Percentiles rank a stretch among this genome's conserved stretches.
phyloP scores from a whole-genome alignment of 2,113 vertebrate genomes.

The Xenopus laevis region DNA sequence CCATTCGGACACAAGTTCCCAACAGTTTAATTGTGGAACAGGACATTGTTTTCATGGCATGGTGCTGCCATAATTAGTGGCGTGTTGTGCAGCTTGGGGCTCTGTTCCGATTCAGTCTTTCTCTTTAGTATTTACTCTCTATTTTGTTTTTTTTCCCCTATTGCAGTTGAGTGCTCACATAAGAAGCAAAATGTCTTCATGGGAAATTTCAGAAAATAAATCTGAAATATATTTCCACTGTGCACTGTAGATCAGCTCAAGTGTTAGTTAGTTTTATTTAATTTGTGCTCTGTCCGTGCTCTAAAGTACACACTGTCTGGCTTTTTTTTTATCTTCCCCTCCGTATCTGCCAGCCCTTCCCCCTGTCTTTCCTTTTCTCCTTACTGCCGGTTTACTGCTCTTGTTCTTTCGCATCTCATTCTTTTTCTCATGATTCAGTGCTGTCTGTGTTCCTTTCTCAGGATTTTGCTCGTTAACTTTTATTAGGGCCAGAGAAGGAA shows the following conservation, averaged over 20 bases:
- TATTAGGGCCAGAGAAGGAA: too few relatives aligned
- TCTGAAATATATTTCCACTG: constrained; percentile 41
- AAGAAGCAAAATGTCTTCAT: constrained; percentile 38
- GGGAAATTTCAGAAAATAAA: constrained; percentile 42
- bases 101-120: constrained; percentile 14
- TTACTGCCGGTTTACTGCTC: background rate
- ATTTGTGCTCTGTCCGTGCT: constrained; percentile 33
- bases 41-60: constrained; percentile 41
- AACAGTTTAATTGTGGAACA: constrained; percentile 38
- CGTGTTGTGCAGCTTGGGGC: constrained; percentile 38
- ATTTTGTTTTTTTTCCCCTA: constrained; percentile 16
- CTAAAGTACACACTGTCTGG: background rate
- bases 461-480: too few relatives aligned
- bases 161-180: constrained; percentile 38
- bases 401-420: background rate
- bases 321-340: constrained; percentile 7
- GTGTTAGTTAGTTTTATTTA: constrained; percentile 43
- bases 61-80: constrained; percentile 41
- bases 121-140: constrained; percentile 2
- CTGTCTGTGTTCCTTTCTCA: too few relatives aligned
- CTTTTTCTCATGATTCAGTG: background rate
- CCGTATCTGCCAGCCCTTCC: background rate
- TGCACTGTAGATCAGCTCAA: constrained; percentile 41
- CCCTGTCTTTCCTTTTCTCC: background rate
- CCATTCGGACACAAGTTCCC: constrained; percentile 19